phyloP scores from a whole-genome alignment of 2,888 invertebrate species.

The Erynnis tages region DNA sequence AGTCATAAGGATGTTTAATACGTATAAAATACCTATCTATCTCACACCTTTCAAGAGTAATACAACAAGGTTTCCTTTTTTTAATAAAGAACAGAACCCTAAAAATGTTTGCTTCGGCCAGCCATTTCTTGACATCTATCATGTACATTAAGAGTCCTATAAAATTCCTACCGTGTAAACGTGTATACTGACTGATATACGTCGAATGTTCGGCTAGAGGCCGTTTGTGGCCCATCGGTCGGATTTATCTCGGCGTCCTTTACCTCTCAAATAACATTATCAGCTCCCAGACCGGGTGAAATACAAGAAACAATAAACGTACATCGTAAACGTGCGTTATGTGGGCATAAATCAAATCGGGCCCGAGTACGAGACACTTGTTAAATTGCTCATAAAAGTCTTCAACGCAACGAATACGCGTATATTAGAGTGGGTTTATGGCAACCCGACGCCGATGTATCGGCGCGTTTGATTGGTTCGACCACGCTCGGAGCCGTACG shows the following conservation, averaged over 20 bases:
- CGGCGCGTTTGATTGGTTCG: constrained; percentile 53
- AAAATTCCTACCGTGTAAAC: constrained; percentile 7
- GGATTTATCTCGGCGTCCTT: constrained; percentile 34
- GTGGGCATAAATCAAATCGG: constrained; percentile 68
- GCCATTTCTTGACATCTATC: too few relatives aligned
- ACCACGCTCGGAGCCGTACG: constrained; percentile 31
- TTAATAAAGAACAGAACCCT: too few relatives aligned
- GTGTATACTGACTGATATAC: constrained; percentile 30
- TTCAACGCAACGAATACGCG: constrained; percentile 59
- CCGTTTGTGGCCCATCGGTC: constrained; percentile 33
- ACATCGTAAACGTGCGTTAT: constrained; percentile 65
- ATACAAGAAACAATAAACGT: constrained; percentile 71
- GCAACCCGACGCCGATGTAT: constrained; percentile 42
- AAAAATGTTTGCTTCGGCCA: too few relatives aligned
- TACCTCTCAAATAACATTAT: constrained; percentile 62
- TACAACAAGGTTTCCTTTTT: too few relatives aligned
- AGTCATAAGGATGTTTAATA: too few relatives aligned
- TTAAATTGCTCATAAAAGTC: constrained; percentile 77
- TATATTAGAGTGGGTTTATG: constrained; percentile 69
- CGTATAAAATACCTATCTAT: too few relatives aligned
- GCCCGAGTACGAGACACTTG: constrained; percentile 66
- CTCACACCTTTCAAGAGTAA: too few relatives aligned
- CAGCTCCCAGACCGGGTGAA: constrained; percentile 60
- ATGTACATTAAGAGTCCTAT: too few relatives aligned
- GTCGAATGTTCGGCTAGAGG: constrained; percentile 37